Evolutionary conservation across 2,113 vertebrate genomes (phyloP), one percentile per base, ranked within the genome.

Genomic region (Deroptyus accipitrinus): DNA sequence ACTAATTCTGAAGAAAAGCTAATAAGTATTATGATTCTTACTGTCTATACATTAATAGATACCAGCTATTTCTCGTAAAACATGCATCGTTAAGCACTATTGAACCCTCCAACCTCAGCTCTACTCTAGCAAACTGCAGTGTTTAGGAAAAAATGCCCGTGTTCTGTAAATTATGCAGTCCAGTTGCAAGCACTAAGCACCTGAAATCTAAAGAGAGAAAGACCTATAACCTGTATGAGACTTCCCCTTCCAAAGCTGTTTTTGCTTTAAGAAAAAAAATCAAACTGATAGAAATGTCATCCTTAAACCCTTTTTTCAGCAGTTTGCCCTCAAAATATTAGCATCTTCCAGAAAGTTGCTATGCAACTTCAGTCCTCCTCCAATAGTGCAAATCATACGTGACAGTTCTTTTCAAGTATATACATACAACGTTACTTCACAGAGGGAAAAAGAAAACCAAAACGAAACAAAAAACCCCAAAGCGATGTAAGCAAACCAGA

Each of bases 21-120:
- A 98, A 97, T 98, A 98, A 95, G 98, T 97, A 98, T 98, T 98
- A 98, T 97, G 98, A 97, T 98, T 98, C 98, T 98, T 97, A 99
- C 98, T 98, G 98, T 98, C 98, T 99, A 98, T 98, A 99, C 98
- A 98, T 98, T 98, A 99, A 99, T 99, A 99, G 99, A 99, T 99
- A 99, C 99, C 99, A 99, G 99, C 99, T 99, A 99, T 99, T 99
- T 97, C 94, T 97, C 97, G 92, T 98, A 98, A 98, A 98, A 98
- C 99, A 99, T 98, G 98, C 98, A 98, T 98, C 92, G 95, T 97
- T 98, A 98, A 98, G 98, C 98, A 98, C 98, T 98, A 98, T 95
- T 96, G 98, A 98, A 98, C 98, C 98, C 97, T 98, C 98, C 97
- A 94, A 97, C 98, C 96, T 98, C 97, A 93, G 96, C 95, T 95